These are phyloP conservation scores for Ectobius pallidus DNA, from an alignment of 2,888 invertebrate species.

Conservation along the genomic window DNA sequence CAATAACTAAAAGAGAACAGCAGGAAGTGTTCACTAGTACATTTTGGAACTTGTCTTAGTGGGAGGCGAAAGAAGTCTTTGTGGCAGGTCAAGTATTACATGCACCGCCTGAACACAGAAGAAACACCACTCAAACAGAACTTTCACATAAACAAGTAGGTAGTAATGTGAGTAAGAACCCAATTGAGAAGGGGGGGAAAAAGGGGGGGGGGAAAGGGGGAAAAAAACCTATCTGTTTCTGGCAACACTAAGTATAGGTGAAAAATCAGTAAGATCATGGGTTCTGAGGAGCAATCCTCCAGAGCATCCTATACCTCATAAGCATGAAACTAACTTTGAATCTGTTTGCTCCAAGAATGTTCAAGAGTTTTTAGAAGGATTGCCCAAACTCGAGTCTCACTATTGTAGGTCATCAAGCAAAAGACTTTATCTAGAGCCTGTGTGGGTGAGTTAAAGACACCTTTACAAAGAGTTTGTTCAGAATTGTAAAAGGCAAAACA, in stretches of 20 bases:
- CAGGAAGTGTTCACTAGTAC: conserved; percentile 3
- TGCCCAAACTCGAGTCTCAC: background rate
- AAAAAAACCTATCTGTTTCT: no score
- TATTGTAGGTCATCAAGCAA: background rate
- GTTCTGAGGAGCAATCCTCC: background rate
- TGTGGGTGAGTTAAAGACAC: background rate
- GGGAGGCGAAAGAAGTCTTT: background rate
- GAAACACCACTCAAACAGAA: conserved; percentile 2
- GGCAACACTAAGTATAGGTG: conserved; percentile 1
- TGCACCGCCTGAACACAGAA: background rate
- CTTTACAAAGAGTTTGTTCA: background rate
- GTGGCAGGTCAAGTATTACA: background rate
- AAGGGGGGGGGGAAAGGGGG: background rate
- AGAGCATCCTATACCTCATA: background rate
- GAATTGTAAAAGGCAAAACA: background rate
- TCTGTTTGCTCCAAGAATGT: background rate
- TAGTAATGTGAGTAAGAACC: background rate
- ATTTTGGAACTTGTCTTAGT: conserved; percentile 7
- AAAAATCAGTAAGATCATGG: background rate
- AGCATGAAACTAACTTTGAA: background rate
- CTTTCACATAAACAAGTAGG: background rate
- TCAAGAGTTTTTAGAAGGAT: background rate
- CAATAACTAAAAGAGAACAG: background rate
- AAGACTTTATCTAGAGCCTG: conserved; percentile 3
- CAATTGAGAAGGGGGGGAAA: background rate